phyloP scores from a whole-genome alignment of 37 sponge, comb jelly and placozoan species.

The Haliclona indistincta region DNA sequence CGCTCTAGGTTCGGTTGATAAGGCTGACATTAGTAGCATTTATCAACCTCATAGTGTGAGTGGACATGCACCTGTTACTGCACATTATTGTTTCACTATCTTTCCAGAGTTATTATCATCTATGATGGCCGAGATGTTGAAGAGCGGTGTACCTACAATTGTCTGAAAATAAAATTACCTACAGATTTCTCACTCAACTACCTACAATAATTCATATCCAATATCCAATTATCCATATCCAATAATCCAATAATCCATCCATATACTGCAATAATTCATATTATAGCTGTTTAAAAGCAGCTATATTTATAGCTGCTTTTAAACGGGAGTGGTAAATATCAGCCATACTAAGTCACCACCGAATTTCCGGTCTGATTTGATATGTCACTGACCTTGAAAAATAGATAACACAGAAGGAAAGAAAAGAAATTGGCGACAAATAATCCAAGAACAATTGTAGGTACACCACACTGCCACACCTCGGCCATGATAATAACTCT shows the following conservation, averaged over 20 bases:
- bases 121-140: background rate
- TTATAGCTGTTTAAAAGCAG: background rate
- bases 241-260: no score
- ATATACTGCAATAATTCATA: no score
- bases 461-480: background rate
- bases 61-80: background rate
- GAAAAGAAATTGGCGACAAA: background rate
- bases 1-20: constrained; percentile 23
- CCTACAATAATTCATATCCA: no score
- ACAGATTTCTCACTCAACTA: no score
- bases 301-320: background rate
- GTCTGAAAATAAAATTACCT: no score
- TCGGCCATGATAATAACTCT: background rate
- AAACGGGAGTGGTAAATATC: background rate
- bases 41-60: constrained; percentile 31
- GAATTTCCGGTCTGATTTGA: no score
- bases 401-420: background rate
- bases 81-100: background rate
- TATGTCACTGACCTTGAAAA: background rate
- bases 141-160: constrained; percentile 1
- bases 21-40: background rate
- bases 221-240: no score
- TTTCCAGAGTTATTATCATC: background rate
- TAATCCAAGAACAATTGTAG: constrained; percentile 1
- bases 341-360: no score